phyloP scores from a whole-genome alignment of 1,140 invertebrate species.

The Leptestheria dahalacensis region DNA sequence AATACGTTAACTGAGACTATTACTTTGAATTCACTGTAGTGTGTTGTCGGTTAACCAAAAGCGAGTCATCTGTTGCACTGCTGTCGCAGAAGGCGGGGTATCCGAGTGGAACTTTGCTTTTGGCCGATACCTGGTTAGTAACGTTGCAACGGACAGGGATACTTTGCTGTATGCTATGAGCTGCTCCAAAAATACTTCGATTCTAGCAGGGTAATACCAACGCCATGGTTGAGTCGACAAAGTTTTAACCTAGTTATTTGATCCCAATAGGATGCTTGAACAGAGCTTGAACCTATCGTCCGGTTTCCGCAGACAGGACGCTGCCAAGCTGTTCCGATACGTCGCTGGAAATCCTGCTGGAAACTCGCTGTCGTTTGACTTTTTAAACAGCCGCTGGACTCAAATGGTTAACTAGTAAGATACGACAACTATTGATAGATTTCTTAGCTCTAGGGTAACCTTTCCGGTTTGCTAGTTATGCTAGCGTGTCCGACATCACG shows the following conservation, averaged over 20 bases:
- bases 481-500: not conserved
- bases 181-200: conserved; percentile 24
- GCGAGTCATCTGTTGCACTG: conserved; percentile 30
- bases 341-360: conserved; percentile 24
- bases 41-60: conserved; percentile 31
- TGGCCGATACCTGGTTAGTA: conserved; percentile 25
- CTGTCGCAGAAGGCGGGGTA: conserved; percentile 28
- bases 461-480: not conserved
- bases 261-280: conserved; percentile 11
- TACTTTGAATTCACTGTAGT: no score
- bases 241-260: not conserved
- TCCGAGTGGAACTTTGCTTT: conserved; percentile 33
- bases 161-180: conserved; percentile 26
- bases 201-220: conserved; percentile 18
- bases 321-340: conserved; percentile 20
- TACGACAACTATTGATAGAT: not conserved
- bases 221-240: not conserved
- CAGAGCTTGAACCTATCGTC: not conserved
- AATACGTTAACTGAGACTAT: no score
- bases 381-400: conserved; percentile 53
- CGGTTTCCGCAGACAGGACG: conserved; percentile 24
- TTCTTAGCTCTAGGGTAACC: not conserved
- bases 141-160: conserved; percentile 24
- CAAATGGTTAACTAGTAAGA: conserved; percentile 52
- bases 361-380: conserved; percentile 46